phyloP scores from a whole-genome alignment of 1,140 invertebrate genomes.

The Lepidurus couesii region DNA sequence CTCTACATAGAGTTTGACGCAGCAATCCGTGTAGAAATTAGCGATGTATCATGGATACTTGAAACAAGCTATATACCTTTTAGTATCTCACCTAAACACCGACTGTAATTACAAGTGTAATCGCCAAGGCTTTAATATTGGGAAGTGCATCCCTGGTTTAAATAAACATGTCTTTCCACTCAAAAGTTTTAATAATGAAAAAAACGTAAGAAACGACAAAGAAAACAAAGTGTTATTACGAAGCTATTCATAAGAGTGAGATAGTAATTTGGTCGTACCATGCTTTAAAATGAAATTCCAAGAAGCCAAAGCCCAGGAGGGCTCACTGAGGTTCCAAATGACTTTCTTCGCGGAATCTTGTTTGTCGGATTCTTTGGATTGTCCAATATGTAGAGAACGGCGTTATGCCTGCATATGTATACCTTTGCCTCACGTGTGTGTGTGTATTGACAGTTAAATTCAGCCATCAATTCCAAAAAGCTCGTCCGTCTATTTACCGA shows the following conservation, averaged over 20 bases:
- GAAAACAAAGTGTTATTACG: no score
- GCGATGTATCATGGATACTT: neutral
- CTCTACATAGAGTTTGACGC: neutral
- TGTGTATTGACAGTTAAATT: constrained; percentile 19
- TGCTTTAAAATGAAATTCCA: neutral
- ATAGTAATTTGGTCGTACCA: neutral
- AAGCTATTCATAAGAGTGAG: no score
- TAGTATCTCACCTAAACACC: neutral
- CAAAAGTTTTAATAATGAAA: no score
- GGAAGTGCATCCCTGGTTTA: no score
- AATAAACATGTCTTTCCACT: no score
- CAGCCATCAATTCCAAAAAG: neutral
- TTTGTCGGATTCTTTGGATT: constrained; percentile 1
- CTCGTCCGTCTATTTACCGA: constrained; percentile 7
- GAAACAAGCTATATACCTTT: neutral
- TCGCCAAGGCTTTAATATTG: neutral
- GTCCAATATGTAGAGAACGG: neutral
- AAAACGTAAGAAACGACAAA: no score
- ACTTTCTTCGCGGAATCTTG: neutral
- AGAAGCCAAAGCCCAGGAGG: neutral
- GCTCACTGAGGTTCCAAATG: neutral
- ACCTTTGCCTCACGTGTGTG: neutral
- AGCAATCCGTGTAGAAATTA: constrained; percentile 4
- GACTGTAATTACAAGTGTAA: neutral
- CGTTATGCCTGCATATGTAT: neutral